phyloP scores from a whole-genome alignment of 2,797 vertebrate genomes.

The Catamblyrhynchus diadema region DNA sequence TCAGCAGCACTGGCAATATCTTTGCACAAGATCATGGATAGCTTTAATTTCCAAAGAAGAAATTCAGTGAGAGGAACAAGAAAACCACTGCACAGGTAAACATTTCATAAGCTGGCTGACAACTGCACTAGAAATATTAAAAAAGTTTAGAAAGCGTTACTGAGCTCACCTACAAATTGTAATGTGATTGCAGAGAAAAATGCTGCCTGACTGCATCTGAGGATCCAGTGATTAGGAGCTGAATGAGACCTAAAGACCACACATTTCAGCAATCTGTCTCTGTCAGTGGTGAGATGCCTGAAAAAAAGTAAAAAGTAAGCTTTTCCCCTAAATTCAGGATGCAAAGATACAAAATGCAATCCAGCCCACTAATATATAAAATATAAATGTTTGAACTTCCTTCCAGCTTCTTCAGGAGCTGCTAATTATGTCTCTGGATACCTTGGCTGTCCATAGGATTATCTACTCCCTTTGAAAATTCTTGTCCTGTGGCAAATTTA shows the following conservation, averaged over 20 bases:
- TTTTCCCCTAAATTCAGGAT: neutral
- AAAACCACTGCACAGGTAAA: neutral
- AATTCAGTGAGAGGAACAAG: neutral
- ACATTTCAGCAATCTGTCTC: neutral
- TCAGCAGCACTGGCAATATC: conserved; percentile 6
- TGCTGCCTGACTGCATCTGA: neutral
- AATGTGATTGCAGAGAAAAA: conserved; percentile 2
- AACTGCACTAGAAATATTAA: conserved; percentile 6
- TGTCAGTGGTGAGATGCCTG: neutral
- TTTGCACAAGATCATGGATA: neutral
- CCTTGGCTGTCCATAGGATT: neutral
- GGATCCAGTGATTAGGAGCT: neutral
- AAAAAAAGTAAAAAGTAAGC: neutral
- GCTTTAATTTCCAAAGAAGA: conserved; percentile 12
- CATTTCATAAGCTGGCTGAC: neutral
- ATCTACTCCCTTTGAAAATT: neutral
- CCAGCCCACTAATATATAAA: neutral
- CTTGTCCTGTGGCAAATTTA: neutral
- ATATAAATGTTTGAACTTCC: neutral
- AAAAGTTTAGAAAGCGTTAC: neutral
- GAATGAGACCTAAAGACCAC: conserved; percentile 7
- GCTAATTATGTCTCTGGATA: neutral
- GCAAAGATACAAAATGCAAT: neutral
- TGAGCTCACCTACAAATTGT: neutral
- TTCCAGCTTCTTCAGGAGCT: neutral